Base-by-base conservation (phyloP, 2,888 invertebrate species). In the Tipula confusa region DNA sequence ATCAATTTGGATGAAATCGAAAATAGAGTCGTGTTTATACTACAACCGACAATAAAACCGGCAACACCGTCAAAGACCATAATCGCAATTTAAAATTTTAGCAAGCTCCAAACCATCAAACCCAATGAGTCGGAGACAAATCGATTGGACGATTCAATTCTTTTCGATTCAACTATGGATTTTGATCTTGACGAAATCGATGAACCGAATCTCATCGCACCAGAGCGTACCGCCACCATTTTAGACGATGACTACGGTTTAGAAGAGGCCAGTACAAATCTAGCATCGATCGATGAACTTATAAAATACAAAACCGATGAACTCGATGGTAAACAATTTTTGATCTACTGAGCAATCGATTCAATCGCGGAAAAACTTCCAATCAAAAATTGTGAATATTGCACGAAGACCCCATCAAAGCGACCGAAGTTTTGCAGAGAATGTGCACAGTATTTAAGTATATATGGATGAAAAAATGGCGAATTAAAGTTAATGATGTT, bases 241-340 rank as follows among this genome's bases (percentile, higher is more conserved):
- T 9, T 64, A 7, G 84, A 84, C 28, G 28, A 83, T 2, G 29
- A 83, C 29, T 85, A 85, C 81, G 33, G 31, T 33, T 85, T 83
- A 83, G 83, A 84, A 82, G 83, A 84, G 7, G 29, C 79, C 79
- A 82, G 82, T 24, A 29, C 29, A 13, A 84, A 83, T 29, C 43
- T 85, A 24, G 82, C 83, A 0, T 84, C 84, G 24, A 83, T 84
- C 80, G 84, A 85, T 43, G 84, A 85, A 36, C n/a, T 84, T 2
- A n/a, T 33, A 4, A 29, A 80, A 15, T 33, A 31, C 7, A 29
- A 29, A 11, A 28, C 15, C 0, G 18, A 80, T 29, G 43, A 84
- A 13, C 29, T 83, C 80, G 18, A 64, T 1, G 33, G 29, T 29
- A 79, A 83, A 83, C 11, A 15, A 11, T 84, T 84, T 48, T 38